phyloP scores from a whole-genome alignment of 2,888 invertebrate genomes.

The Arrhopalites spinosus region DNA sequence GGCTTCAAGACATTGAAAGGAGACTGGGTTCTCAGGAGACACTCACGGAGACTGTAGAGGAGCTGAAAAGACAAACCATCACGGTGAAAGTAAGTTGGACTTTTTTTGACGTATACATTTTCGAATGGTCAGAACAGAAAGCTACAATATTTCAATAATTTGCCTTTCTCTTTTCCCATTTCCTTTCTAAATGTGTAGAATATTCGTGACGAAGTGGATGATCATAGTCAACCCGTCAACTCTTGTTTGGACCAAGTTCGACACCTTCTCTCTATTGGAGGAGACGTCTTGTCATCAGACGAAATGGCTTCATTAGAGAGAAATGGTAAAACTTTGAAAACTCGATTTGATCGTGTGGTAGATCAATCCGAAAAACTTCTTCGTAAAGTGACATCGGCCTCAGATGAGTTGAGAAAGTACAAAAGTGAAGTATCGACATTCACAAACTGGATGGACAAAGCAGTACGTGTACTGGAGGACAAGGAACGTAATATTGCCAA shows the following conservation, averaged over 20 bases:
- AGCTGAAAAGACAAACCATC: conserved; percentile 85
- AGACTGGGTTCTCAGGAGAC: conserved; percentile 83
- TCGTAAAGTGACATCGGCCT: conserved; percentile 74
- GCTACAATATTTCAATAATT: conserved; percentile 1
- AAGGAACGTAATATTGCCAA: conserved; percentile 82
- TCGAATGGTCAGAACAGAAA: no score
- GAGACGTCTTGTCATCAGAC: conserved; percentile 88
- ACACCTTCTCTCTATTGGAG: conserved; percentile 85
- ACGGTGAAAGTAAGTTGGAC: conserved; percentile 72
- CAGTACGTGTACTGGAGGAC: conserved; percentile 78
- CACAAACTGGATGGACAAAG: conserved; percentile 81
- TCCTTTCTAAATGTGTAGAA: no score
- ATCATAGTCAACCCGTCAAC: conserved; percentile 80
- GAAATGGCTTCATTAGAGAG: conserved; percentile 87
- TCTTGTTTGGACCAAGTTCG: conserved; percentile 88
- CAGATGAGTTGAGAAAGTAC: conserved; percentile 87
- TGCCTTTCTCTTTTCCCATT: not conserved
- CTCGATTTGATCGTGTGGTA: conserved; percentile 78
- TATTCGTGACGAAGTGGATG: conserved; percentile 86
- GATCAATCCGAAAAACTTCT: conserved; percentile 80
- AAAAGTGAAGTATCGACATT: conserved; percentile 76
- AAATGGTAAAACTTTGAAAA: conserved; percentile 80
- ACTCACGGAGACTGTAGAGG: conserved; percentile 83
- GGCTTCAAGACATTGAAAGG: conserved; percentile 84
- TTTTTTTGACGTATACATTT: not conserved